Evolutionary conservation across 2,888 invertebrate genomes (phyloP).

Genomic region (Nineta flava): DNA sequence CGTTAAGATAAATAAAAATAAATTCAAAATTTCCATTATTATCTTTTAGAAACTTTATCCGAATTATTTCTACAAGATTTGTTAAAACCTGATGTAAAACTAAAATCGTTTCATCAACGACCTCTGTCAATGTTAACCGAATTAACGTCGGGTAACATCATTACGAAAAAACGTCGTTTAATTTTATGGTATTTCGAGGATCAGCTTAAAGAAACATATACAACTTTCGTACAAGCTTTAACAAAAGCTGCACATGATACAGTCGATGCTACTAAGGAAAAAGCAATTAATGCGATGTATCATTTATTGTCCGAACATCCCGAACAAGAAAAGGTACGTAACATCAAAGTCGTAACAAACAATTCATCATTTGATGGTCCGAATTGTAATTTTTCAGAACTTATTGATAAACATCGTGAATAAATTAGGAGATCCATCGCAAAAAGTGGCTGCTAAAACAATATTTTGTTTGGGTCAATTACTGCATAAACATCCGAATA

Average conservation of each 20-base stretch:
- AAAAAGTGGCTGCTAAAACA: conserved; percentile 76
- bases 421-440: conserved; percentile 87
- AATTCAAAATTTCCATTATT: background rate
- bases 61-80: conserved; percentile 62
- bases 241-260: conserved; percentile 62
- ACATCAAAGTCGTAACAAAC: conserved; percentile 10
- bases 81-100: conserved; percentile 44
- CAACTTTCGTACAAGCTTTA: conserved; percentile 51
- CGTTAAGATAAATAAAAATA: background rate
- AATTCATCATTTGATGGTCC: too few species aligned
- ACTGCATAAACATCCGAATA: conserved; percentile 71
- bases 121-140: conserved; percentile 39
- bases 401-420: conserved; percentile 73
- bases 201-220: conserved; percentile 55
- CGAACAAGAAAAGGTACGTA: conserved; percentile 67
- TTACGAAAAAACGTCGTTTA: conserved; percentile 45
- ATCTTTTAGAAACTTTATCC: conserved; percentile 51
- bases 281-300: conserved; percentile 58
- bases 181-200: conserved; percentile 82
- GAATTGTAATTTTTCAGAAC: conserved; percentile 30
- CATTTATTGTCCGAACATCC: conserved; percentile 61
- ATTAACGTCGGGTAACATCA: conserved; percentile 45
- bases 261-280: conserved; percentile 64
- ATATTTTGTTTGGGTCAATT: conserved; percentile 73
- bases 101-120: conserved; percentile 49